Evolutionary conservation across 2,888 invertebrate species (phyloP).

Genomic region (Epirrhoe tristata): DNA sequence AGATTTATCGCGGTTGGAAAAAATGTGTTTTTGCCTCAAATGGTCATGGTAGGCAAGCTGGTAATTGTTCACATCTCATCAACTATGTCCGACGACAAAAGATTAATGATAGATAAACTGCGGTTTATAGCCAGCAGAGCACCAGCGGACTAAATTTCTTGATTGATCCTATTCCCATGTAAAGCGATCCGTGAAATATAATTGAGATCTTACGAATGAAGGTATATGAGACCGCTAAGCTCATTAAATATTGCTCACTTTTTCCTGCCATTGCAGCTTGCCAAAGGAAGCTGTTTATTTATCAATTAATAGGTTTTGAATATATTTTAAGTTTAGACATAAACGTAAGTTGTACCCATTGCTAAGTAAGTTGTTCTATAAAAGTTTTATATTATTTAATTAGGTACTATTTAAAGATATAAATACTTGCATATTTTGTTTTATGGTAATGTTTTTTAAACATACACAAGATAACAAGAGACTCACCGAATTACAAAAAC

Average conservation of each 20-base stretch:
- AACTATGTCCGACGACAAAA: neutral
- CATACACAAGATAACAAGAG: no score
- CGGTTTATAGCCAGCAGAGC: neutral
- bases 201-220: neutral
- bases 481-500: no score
- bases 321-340: neutral
- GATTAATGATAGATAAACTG: neutral
- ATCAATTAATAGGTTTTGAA: neutral
- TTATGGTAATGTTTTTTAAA: no score
- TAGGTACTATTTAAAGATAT: no score
- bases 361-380: neutral
- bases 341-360: neutral
- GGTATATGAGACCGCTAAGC: neutral
- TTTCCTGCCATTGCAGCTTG: conserved; percentile 2
- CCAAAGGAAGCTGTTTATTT: neutral
- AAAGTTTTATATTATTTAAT: no score
- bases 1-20: no score
- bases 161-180: neutral
- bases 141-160: neutral
- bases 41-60: no score
- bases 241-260: conserved; percentile 8
- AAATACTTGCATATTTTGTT: no score
- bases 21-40: no score
- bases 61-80: no score
- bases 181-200: neutral